Evolutionary conservation across 2,113 vertebrate species (phyloP).

Genomic region (Perca flavescens): DNA sequence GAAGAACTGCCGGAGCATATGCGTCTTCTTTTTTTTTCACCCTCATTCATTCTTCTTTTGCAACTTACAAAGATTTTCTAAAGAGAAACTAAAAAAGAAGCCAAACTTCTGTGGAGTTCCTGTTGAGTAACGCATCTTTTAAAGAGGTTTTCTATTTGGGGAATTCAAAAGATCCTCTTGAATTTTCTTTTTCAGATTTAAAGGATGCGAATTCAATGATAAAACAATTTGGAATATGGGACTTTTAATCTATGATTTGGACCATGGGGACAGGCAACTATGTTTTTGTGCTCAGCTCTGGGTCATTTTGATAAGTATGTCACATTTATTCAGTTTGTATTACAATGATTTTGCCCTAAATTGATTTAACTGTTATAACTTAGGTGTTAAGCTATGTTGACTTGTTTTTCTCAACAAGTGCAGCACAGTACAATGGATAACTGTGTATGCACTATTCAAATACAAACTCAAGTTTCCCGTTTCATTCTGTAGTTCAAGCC

Average conservation of each 20-base stretch:
- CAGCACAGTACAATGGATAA: neutral
- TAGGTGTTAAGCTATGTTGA: neutral
- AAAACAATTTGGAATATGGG: slow-evolving; percentile 84
- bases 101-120: slow-evolving; percentile 42
- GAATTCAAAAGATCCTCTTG: slow-evolving; percentile 11
- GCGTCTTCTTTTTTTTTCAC: neutral
- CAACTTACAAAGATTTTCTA: slow-evolving; percentile 33
- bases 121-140: slow-evolving; percentile 23
- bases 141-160: slow-evolving; percentile 34
- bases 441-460: neutral
- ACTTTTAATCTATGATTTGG: slow-evolving; percentile 79
- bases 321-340: slow-evolving; percentile 52
- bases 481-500: neutral
- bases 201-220: slow-evolving; percentile 75
- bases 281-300: slow-evolving; percentile 73
- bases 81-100: slow-evolving; percentile 12
- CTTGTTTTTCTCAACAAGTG: slow-evolving; percentile 30
- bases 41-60: slow-evolving; percentile 29
- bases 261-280: slow-evolving; percentile 70
- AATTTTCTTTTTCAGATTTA: slow-evolving; percentile 30
- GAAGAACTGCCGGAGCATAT: slow-evolving; percentile 29
- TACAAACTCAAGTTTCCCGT: neutral
- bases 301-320: slow-evolving; percentile 85
- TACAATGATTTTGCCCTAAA: slow-evolving; percentile 15
- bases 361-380: slow-evolving; percentile 11